Base-by-base conservation (phyloP, 2,888 invertebrate species). In the Brassicogethes aeneus region DNA sequence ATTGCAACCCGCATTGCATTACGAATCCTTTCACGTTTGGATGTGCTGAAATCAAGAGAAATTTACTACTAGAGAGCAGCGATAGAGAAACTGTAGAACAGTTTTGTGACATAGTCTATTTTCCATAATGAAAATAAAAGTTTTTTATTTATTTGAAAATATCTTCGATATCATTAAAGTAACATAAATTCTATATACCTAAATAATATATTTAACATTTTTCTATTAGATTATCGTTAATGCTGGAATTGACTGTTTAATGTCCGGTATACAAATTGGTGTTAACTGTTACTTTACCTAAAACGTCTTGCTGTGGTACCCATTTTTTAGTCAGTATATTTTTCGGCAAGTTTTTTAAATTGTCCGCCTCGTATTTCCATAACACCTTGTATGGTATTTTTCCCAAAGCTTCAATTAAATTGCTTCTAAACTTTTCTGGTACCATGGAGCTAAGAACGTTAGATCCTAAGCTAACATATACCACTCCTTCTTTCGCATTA, bases 351-450 rank as follows among this genome's bases (percentile, higher is more conserved):
- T 53, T 53, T 13, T 59, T 56, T 13, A 64, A 37, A 16, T 52
- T 34, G 3, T 54, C 55, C 2, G 53, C 53, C 44, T 67, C 66
- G 60, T 60, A 67, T 51, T 66, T 67, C 64, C 65, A 66, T 2
- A 68, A 40, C 8, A 68, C 55, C 41, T 54, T 56, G 31, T 64
- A 61, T 1, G 46, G 48, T 33, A 52, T 17, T 32, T 47, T 43
- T 2, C 43, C 32, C 16, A 52, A 35, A 3, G 46, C 50, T 16
- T 33, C 38, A 10, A 51, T 38, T 3, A 52, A 48, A 5, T 3
- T 44, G 17, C 40, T 45, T 2, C 42, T 39, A 2, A 50, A 8
- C 13, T 33, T 37, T 37, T 38, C 43, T 8, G 40, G 15, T 1
- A 52, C 16, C 3, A 32, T 12, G 0, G 36, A 42, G 34, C 51